phyloP scores from a whole-genome alignment of 2,113 vertebrate species.

The Turnix velox region DNA sequence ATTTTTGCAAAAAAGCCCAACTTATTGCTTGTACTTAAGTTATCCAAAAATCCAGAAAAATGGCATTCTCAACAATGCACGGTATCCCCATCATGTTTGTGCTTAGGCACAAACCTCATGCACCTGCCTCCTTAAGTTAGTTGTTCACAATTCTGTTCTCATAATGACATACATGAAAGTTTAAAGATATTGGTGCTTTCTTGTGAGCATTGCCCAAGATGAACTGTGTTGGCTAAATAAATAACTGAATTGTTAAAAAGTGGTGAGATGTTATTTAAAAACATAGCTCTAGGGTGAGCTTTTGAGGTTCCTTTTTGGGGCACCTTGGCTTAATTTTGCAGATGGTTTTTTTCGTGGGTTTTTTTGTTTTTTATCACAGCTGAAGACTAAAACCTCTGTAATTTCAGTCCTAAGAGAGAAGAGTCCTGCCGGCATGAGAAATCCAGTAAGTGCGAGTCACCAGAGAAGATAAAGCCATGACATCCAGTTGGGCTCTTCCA shows the following conservation, averaged over 20 bases:
- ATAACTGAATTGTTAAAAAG: not conserved
- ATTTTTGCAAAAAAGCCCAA: not conserved
- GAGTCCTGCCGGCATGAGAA: not conserved
- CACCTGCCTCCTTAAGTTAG: not conserved
- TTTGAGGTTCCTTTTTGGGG: not conserved
- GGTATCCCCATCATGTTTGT: not conserved
- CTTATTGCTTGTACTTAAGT: not conserved
- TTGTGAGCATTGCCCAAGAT: not conserved
- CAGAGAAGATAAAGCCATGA: not conserved
- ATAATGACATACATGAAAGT: constrained; percentile 10
- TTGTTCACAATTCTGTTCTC: constrained; percentile 18
- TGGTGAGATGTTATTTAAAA: not conserved
- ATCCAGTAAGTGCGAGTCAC: not conserved
- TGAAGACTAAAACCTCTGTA: not conserved
- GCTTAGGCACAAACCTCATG: not conserved
- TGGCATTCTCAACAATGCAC: not conserved
- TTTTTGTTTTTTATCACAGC: not conserved
- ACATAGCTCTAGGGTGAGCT: not conserved
- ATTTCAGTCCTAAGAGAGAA: not conserved
- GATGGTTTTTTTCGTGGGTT: not conserved
- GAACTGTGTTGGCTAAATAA: constrained; percentile 30
- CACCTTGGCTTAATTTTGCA: not conserved
- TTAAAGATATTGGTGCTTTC: constrained; percentile 42
- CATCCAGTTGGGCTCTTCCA: rapidly evolving
- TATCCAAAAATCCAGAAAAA: not conserved